Percentiles rank a stretch among this genome's conserved stretches.
phyloP scores from a whole-genome alignment of 2,888 invertebrate species.

The Cephus nigrinus region DNA sequence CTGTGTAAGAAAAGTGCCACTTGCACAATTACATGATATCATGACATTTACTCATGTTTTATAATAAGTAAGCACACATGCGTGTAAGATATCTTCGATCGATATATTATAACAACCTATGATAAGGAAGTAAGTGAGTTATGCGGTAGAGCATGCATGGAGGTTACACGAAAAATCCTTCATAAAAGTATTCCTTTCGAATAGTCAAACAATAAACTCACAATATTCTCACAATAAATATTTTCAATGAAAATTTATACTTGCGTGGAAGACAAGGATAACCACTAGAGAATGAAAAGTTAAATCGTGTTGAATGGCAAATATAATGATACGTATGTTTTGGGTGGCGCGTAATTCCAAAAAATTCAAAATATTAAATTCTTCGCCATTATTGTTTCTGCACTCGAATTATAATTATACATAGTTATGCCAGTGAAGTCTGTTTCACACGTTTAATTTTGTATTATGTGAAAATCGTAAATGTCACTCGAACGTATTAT shows the following conservation, averaged over 20 bases:
- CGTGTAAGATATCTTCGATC: not conserved
- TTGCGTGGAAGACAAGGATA: not conserved
- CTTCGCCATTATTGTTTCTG: not conserved
- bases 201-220: not conserved
- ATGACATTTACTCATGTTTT: conserved; percentile 1
- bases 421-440: not conserved
- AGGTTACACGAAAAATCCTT: not conserved
- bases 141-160: not conserved
- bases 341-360: not conserved
- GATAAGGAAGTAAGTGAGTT: not conserved
- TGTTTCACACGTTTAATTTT: not conserved
- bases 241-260: not conserved
- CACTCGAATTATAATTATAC: not conserved
- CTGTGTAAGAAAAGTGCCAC: conserved; percentile 35
- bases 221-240: not conserved
- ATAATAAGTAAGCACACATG: not conserved
- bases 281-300: not conserved
- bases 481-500: not conserved
- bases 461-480: not conserved
- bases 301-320: not conserved
- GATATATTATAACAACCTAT: not conserved
- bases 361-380: not conserved
- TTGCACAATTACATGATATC: conserved; percentile 32
- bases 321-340: not conserved
- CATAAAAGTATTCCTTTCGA: not conserved